phyloP scores from a whole-genome alignment of 2,113 vertebrate genomes.

The Oreochromis aureus region DNA sequence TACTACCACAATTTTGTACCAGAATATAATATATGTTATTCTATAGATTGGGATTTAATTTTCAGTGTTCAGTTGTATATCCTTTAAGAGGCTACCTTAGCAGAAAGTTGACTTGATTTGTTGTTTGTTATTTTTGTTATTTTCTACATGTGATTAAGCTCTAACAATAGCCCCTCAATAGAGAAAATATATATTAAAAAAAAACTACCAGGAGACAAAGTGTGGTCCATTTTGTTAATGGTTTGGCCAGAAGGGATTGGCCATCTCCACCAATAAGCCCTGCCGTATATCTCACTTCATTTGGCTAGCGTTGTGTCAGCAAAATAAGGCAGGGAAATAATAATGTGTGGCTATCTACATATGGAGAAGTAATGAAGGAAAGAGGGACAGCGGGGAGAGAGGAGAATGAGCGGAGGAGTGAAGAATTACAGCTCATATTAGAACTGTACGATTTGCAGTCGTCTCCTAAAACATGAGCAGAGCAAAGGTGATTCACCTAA shows the following conservation, averaged over 20 bases:
- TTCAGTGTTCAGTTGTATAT: neutral
- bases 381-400: slow-evolving; percentile 15
- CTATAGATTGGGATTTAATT: neutral
- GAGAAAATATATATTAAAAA: neutral
- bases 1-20: neutral
- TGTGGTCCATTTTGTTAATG: slow-evolving; percentile 63
- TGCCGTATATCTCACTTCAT: slow-evolving; percentile 76
- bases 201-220: slow-evolving; percentile 40
- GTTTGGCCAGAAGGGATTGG: slow-evolving; percentile 62
- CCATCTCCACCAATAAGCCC: slow-evolving; percentile 66
- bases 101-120: slow-evolving; percentile 10
- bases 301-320: slow-evolving; percentile 68
- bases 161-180: slow-evolving; percentile 28
- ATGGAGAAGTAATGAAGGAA: slow-evolving; percentile 70
- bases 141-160: slow-evolving; percentile 36
- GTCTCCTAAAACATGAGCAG: slow-evolving; percentile 1
- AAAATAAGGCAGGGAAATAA: slow-evolving; percentile 69
- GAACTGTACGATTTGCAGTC: slow-evolving; percentile 6
- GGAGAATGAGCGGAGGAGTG: neutral
- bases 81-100: neutral
- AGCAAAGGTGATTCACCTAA: slow-evolving; percentile 10
- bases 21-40: neutral
- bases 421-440: slow-evolving; percentile 32
- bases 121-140: slow-evolving; percentile 33
- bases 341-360: slow-evolving; percentile 69